These are phyloP conservation scores for Penaeus vannamei DNA, from an alignment of 1,140 invertebrate species.

Conservation along the genomic window DNA sequence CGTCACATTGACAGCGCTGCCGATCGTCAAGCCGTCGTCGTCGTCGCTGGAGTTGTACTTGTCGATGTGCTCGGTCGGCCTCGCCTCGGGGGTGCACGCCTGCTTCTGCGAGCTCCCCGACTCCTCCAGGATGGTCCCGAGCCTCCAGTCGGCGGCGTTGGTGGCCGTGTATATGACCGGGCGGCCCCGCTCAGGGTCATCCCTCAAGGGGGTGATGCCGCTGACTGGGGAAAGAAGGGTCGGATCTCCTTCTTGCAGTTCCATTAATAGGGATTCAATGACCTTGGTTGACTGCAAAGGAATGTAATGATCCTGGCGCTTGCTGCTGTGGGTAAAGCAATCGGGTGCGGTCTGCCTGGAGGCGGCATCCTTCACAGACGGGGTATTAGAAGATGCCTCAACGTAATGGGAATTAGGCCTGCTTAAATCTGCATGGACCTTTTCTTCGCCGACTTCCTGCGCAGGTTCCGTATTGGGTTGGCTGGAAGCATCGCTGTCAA, in stretches of 20 bases:
- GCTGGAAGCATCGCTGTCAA: conserved; percentile 38
- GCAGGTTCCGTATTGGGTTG: conserved; percentile 31
- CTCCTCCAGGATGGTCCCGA: conserved; percentile 48
- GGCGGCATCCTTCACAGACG: background rate
- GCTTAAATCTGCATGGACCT: background rate
- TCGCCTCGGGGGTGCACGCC: background rate
- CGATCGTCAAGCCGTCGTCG: conserved; percentile 46
- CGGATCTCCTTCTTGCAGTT: conserved; percentile 30
- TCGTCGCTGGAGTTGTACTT: conserved; percentile 50
- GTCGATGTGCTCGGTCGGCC: background rate
- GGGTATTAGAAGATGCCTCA: background rate
- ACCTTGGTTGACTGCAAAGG: conserved; percentile 31
- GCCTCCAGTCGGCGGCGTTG: conserved; percentile 52
- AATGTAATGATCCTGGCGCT: background rate
- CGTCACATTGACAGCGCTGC: conserved; percentile 49
- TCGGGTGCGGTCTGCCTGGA: background rate
- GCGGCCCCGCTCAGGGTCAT: conserved; percentile 7
- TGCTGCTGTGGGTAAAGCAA: background rate
- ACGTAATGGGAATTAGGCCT: background rate
- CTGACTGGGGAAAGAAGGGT: background rate
- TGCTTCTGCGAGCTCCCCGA: conserved; percentile 3
- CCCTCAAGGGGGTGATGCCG: background rate
- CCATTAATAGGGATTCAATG: conserved; percentile 41
- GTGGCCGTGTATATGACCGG: conserved; percentile 54
- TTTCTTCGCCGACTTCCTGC: conserved; percentile 4